phyloP scores from a whole-genome alignment of 2,113 vertebrate genomes.

The Halcyon senegalensis region DNA sequence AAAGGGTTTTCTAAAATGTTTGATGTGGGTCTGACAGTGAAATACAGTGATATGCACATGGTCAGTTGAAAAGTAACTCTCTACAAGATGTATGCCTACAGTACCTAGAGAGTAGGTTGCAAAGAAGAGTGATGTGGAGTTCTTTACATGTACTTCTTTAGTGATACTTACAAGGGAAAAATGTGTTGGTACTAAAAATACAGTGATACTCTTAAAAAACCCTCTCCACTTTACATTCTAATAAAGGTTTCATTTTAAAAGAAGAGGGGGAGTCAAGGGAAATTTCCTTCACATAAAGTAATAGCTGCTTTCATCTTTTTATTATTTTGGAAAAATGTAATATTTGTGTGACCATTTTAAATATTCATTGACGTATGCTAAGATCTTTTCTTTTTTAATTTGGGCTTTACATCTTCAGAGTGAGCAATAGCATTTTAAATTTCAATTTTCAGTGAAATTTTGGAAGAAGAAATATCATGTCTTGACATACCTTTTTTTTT shows the following conservation, averaged over 20 bases:
- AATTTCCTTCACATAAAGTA: slow-evolving; percentile 50
- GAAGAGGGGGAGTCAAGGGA: neutral
- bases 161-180: neutral
- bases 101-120: neutral
- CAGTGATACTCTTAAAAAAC: neutral
- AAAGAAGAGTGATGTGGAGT: neutral
- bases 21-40: neutral
- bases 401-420: slow-evolving; percentile 56
- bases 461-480: slow-evolving; percentile 46
- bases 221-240: neutral
- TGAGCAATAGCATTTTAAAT: slow-evolving; percentile 38
- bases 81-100: neutral
- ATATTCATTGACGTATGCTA: slow-evolving; percentile 28
- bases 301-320: slow-evolving; percentile 40
- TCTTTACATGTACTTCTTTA: neutral
- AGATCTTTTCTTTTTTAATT: slow-evolving; percentile 42
- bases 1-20: neutral
- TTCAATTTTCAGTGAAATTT: slow-evolving; percentile 42
- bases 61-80: neutral
- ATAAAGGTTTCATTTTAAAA: neutral
- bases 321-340: slow-evolving; percentile 64
- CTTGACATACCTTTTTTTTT: slow-evolving; percentile 34
- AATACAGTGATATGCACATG: neutral
- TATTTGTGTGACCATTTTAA: slow-evolving; percentile 58
- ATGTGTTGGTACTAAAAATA: neutral